These are phyloP conservation scores for Tolypeutes matacus DNA, from an alignment of 2,797 vertebrate species.

Conservation along the genomic window DNA sequence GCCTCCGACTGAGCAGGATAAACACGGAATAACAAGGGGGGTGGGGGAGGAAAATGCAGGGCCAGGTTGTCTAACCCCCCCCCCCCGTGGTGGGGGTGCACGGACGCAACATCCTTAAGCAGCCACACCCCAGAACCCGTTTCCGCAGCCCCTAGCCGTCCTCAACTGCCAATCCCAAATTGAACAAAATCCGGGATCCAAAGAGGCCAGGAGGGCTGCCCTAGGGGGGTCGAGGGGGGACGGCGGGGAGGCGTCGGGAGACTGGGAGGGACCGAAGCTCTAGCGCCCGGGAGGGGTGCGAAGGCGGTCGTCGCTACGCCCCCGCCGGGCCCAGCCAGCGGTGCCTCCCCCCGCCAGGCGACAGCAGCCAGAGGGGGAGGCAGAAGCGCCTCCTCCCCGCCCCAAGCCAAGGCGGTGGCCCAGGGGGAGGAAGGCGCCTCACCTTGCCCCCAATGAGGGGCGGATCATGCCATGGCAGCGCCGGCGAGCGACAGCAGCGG, in stretches of 20 bases:
- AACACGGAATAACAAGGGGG: background rate
- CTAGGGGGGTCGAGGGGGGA: background rate
- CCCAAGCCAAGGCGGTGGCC: constrained; percentile 16
- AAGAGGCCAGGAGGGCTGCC: background rate
- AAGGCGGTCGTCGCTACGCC: constrained; percentile 37
- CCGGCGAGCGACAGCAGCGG: constrained; percentile 67
- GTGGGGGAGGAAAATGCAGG: background rate
- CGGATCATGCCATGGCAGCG: constrained; percentile 85
- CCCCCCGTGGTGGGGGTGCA: background rate
- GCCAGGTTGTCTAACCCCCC: background rate
- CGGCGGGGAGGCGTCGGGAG: background rate
- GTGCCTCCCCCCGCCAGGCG: constrained; percentile 51
- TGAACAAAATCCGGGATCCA: background rate
- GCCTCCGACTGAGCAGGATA: background rate
- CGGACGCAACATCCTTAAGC: background rate
- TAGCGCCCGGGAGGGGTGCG: background rate
- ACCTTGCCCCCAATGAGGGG: constrained; percentile 78
- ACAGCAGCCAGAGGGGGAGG: constrained; percentile 57
- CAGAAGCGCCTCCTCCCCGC: constrained; percentile 75
- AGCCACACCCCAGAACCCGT: constrained; percentile 48
- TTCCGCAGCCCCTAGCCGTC: background rate
- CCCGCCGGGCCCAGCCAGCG: constrained; percentile 42
- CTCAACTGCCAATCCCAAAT: constrained; percentile 32
- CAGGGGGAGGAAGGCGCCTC: constrained; percentile 65
- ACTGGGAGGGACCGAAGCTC: background rate